Conservation (phyloP, 2,888 invertebrate species). For the Sinhomidia bicolor region DNA sequence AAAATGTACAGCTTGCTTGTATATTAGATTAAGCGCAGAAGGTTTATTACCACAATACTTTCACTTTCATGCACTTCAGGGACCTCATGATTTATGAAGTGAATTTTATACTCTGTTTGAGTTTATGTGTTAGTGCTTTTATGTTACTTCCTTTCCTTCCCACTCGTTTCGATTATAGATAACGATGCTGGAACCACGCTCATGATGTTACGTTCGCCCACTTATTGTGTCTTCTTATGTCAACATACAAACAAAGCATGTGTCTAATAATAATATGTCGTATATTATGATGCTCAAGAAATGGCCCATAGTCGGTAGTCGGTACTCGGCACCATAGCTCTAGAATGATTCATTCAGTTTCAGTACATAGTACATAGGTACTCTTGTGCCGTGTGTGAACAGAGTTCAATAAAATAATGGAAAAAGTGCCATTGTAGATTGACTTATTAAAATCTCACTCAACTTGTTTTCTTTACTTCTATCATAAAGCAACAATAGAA, state of each 20-base stretch:
- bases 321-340: not conserved
- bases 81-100: not conserved
- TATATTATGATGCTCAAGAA: too few species aligned
- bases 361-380: too few species aligned
- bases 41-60: too few species aligned
- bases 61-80: not conserved
- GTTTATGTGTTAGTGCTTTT: not conserved
- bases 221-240: not conserved
- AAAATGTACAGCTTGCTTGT: too few species aligned
- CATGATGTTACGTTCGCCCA: constrained; percentile 20
- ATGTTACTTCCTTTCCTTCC: not conserved
- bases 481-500: not conserved
- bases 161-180: not conserved
- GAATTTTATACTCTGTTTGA: too few species aligned
- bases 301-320: not conserved
- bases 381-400: too few species aligned
- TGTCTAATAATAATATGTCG: not conserved
- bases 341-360: too few species aligned
- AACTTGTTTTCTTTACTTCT: not conserved
- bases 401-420: too few species aligned
- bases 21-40: too few species aligned
- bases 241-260: not conserved
- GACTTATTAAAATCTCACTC: not conserved
- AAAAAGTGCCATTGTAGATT: not conserved
- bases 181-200: constrained; percentile 24